Conservation (phyloP, 2,797 vertebrate genomes). For the Acanthurus leucopareius region DNA sequence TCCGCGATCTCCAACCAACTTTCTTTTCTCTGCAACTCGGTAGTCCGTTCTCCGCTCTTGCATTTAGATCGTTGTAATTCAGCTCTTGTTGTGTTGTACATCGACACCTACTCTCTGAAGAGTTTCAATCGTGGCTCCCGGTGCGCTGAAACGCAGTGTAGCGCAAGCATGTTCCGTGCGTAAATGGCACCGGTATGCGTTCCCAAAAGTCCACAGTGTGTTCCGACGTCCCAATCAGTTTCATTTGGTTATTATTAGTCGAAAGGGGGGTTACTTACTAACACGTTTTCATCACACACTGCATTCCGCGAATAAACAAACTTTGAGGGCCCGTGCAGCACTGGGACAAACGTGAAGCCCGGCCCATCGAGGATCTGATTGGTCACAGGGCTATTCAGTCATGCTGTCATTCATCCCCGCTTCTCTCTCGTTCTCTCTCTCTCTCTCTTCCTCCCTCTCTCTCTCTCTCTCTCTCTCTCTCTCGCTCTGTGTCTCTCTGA, state of each 20-base stretch:
- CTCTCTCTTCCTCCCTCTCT: slow-evolving; percentile 33
- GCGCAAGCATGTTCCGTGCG: slow-evolving; percentile 79
- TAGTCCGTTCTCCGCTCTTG: slow-evolving; percentile 68
- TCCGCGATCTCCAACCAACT: slow-evolving; percentile 67
- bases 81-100: slow-evolving; percentile 69
- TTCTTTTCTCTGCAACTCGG: slow-evolving; percentile 56
- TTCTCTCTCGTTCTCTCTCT: slow-evolving; percentile 48
- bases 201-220: slow-evolving; percentile 79
- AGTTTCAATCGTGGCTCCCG: slow-evolving; percentile 72
- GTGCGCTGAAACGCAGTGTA: slow-evolving; percentile 55
- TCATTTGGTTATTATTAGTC: slow-evolving; percentile 83
- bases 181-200: slow-evolving; percentile 79
- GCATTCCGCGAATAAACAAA: slow-evolving; percentile 91
- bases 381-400: slow-evolving; percentile 85
- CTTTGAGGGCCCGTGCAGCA: slow-evolving; percentile 89
- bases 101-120: slow-evolving; percentile 76
- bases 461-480: slow-evolving; percentile 40
- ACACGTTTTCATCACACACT: slow-evolving; percentile 90
- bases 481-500: slow-evolving; percentile 58
- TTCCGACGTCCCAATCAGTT: slow-evolving; percentile 83
- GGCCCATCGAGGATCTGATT: slow-evolving; percentile 84
- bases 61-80: slow-evolving; percentile 71
- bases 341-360: slow-evolving; percentile 83
- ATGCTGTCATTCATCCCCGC: slow-evolving; percentile 68
- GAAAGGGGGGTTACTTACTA: slow-evolving; percentile 80